Evolutionary conservation across 2,888 invertebrate species (phyloP), one percentile per base, ranked within the genome.

Genomic region (Cryptocephalus primarius): DNA sequence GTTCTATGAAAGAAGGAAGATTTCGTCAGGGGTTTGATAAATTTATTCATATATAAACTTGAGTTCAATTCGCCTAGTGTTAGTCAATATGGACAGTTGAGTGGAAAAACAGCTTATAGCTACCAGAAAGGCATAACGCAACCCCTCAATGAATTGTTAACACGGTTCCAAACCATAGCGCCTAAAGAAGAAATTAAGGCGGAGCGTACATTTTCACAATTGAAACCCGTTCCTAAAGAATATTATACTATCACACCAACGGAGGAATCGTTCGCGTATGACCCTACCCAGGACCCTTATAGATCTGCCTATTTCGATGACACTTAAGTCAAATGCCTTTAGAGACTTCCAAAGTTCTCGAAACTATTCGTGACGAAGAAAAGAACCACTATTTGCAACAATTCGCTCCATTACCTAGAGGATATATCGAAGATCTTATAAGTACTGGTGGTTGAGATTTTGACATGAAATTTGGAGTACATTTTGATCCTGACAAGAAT

Each of bases 71-170:
- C 31, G 1, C 31, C 31, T 11, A 38, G 2, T 6, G 12, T 42
- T 36, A 48, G 41, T 45, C 42, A 43, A 31, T 14, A 45, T 48
- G 45, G 14, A 39, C 42, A 39, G 39, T 22, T 36, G 36, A 38
- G 14, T 44, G 32, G 32, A 11, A 33, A 43, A 38, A 40, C 46
- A 48, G 32, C 42, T 46, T 9, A n/a, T 48, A 32, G 39, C 43
- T 43, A 13, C 43, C 10, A 46, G 43, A 32, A 31, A 38, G 33
- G 43, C 36, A 39, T 50, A 42, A 50, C 44, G 2, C 31, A 50
- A 45, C 47, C 49, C 1, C 42, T 47, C 2, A 42, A 49, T 33
- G 42, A 47, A 42, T 34, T 44, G 22, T 22, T 22, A 22, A 22
- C 22, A 22, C 22, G 6, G 22, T 22, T 22, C 6, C 2, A 22